These are phyloP conservation scores for Lipophrys pholis DNA, from an alignment of 2,113 vertebrate species.

Conservation along the genomic window DNA sequence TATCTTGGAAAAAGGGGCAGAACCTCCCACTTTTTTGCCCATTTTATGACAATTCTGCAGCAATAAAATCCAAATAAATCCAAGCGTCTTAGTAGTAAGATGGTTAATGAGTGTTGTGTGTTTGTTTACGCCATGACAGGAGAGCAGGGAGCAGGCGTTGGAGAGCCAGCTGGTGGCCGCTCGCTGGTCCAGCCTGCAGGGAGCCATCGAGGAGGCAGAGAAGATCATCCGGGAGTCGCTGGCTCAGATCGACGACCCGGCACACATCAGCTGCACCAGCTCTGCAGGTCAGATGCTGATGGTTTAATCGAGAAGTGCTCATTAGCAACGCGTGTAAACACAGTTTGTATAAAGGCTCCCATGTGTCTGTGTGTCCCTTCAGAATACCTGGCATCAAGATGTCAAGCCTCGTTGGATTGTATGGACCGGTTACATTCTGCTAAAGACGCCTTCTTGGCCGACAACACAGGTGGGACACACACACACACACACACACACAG, in stretches of 20 bases:
- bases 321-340: background rate
- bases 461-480: constrained; percentile 83
- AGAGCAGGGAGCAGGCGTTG: constrained; percentile 81
- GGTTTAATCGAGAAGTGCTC: background rate
- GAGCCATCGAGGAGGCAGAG: constrained; percentile 82
- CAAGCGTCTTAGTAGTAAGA: background rate
- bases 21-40: no score
- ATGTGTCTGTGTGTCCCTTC: constrained; percentile 20
- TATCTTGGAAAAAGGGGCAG: no score
- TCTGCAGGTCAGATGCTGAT: constrained; percentile 86
- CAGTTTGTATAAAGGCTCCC: no score
- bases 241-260: constrained; percentile 87
- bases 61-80: no score
- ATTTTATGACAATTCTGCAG: no score
- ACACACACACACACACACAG: background rate
- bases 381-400: constrained; percentile 94
- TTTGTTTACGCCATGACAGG: constrained; percentile 76
- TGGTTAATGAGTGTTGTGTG: background rate
- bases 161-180: constrained; percentile 80
- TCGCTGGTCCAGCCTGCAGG: constrained; percentile 83
- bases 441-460: constrained; percentile 78
- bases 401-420: constrained; percentile 84
- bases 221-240: constrained; percentile 90
- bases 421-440: constrained; percentile 82
- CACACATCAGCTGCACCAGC: constrained; percentile 90